Base-by-base conservation (phyloP, 1,140 invertebrate genomes). In the Pseudomyrmex dendroicus region DNA sequence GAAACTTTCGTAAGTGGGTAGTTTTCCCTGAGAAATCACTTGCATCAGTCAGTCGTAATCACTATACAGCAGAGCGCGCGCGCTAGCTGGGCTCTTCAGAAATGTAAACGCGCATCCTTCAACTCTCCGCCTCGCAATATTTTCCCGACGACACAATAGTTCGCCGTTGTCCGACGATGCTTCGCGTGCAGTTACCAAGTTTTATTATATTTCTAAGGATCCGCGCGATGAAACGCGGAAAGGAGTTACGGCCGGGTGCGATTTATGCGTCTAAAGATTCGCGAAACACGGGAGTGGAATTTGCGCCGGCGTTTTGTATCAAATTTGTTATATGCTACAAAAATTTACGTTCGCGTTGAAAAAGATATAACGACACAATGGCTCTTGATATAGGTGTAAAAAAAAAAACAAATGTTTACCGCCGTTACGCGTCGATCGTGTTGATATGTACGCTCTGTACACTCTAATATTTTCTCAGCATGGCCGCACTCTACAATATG, bases 1-100 rank as follows among this genome's bases (percentile, higher is more conserved):
- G 85, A 89, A 89, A 89, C 85, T 89, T 89, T 80, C 67, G 77
- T 85, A 89, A 89, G 85, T 86, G 82, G 87, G 88, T 86, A 89
- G 88, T 89, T 89, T 83, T 80, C 77, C 35, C 15, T 83, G 88
- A 89, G 88, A 87, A 87, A 89, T 89, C 83, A 85, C 82, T 80
- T 61, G 67, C 88, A 89, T 89, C 83, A 80, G 76, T 89, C 88
- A 76, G 85, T 74, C 85, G 84, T 89, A 89, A 89, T 89, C 87
- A 86, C 76, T 73, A 88, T 77, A 83, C 84, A 64, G 80, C 54
- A 74, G 59, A 83, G 73, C 68, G 74, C 57, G 78, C 73, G 35
- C 35, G 35, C 35, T 0, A 0, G 4, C 35, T 5, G 35, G 5
- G 35, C 35, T 35, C 5, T 35, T 72, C 50, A 80, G 84, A 88